Conservation (phyloP, 2,797 vertebrate species). For the Telmatherina bonti region DNA sequence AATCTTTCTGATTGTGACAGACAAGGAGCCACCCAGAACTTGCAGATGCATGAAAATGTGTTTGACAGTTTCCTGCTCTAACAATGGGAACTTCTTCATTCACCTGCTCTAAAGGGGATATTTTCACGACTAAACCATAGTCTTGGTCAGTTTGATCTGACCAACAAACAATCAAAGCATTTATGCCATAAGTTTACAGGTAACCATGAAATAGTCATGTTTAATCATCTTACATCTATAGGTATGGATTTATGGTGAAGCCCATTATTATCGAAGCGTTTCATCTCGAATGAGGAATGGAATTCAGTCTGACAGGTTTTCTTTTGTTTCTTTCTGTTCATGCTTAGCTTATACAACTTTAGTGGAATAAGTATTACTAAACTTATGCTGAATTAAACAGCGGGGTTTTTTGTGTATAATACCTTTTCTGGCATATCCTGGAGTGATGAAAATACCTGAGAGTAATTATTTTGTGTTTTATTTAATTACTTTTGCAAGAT, state of each 20-base stretch:
- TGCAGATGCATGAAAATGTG: neutral
- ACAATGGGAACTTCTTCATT: neutral
- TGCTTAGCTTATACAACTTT: neutral
- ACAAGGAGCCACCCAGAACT: neutral
- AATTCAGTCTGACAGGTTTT: neutral
- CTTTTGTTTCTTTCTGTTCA: neutral
- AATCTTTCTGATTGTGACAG: neutral
- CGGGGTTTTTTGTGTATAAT: neutral
- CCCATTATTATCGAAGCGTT: neutral
- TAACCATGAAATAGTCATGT: neutral
- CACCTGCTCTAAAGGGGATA: neutral
- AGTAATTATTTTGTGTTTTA: no score
- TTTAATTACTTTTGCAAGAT: neutral
- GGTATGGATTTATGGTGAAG: neutral
- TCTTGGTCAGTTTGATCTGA: no score
- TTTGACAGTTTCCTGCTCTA: neutral
- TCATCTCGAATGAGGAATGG: neutral
- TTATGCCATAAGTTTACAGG: neutral
- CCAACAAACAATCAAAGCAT: no score
- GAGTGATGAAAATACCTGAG: no score
- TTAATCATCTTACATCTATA: neutral
- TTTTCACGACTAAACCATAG: neutral
- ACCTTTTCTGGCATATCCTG: neutral
- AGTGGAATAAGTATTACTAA: neutral
- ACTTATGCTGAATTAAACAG: neutral